A percentile compares a stretch with the other conserved stretches of the same genome.
These are phyloP conservation scores for Colostygia pectinataria DNA, from an alignment of 2,888 invertebrate species.

Conservation along the genomic window DNA sequence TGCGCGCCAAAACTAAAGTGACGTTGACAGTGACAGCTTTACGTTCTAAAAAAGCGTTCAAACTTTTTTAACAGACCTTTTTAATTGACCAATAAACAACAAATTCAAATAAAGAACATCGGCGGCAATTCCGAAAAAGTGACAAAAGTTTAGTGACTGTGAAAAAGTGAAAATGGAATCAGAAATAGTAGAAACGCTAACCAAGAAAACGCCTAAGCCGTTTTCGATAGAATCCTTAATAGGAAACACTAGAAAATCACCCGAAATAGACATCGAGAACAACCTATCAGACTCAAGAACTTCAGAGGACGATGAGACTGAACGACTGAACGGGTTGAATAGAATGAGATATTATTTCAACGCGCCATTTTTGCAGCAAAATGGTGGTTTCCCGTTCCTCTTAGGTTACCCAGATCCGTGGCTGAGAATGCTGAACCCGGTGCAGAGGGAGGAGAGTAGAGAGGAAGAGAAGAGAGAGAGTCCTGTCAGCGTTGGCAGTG, in stretches of 20 bases:
- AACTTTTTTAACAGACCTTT: neutral
- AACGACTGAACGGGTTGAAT: constrained; percentile 62
- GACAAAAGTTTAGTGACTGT: neutral
- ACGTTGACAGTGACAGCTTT: constrained; percentile 19
- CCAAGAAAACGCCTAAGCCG: constrained; percentile 79
- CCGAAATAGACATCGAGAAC: constrained; percentile 76
- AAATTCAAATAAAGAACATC: neutral
- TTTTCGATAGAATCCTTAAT: constrained; percentile 86
- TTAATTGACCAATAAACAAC: neutral
- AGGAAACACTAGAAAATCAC: constrained; percentile 66
- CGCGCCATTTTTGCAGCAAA: constrained; percentile 74
- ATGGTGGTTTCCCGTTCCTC: constrained; percentile 72
- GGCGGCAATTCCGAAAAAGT: constrained; percentile 1
- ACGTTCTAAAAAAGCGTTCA: neutral
- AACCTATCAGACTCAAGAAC: constrained; percentile 70
- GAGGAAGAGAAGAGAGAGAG: constrained; percentile 72
- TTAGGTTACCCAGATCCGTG: constrained; percentile 76
- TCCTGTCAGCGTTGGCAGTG: constrained; percentile 76
- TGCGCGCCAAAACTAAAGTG: constrained; percentile 35
- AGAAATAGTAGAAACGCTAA: constrained; percentile 54
- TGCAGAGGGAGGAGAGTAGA: constrained; percentile 50
- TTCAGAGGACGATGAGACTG: constrained; percentile 70
- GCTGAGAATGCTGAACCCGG: constrained; percentile 63
- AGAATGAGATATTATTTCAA: constrained; percentile 75
- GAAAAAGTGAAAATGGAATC: constrained; percentile 53